phyloP scores from a whole-genome alignment of 2,888 invertebrate genomes.

The Steinernema scapterisci region DNA sequence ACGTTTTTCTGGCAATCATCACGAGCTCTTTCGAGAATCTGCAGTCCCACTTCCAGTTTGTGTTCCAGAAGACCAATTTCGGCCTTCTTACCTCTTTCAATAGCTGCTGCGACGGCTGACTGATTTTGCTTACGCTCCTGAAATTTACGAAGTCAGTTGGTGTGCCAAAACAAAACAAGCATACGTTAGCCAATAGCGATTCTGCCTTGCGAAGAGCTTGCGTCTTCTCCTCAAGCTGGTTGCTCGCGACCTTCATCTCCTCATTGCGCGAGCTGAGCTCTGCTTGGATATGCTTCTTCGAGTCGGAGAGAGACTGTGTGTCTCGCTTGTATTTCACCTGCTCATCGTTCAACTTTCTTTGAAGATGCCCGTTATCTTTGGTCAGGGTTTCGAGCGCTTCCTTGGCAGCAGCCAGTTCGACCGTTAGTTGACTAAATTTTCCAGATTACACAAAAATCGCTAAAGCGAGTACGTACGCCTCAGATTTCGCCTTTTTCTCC shows the following conservation, averaged over 20 bases:
- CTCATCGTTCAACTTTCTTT: constrained; percentile 46
- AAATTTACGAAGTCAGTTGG: neutral
- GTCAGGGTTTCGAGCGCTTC: neutral
- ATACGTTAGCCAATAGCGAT: constrained; percentile 46
- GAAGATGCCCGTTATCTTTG: constrained; percentile 34
- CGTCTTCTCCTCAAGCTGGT: constrained; percentile 55
- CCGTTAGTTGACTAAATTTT: neutral
- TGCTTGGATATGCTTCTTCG: constrained; percentile 48
- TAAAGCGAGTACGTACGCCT: neutral
- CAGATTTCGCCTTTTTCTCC: constrained; percentile 55
- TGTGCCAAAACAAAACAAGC: constrained; percentile 4
- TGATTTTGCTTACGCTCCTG: constrained; percentile 37
- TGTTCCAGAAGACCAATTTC: constrained; percentile 56
- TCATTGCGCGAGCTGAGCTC: constrained; percentile 49
- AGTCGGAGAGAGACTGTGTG: constrained; percentile 50
- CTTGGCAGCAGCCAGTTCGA: neutral
- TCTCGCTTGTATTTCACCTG: constrained; percentile 43
- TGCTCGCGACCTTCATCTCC: constrained; percentile 48
- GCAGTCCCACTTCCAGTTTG: constrained; percentile 54
- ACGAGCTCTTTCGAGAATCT: constrained; percentile 55
- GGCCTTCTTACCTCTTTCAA: constrained; percentile 57
- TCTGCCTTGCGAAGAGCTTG: constrained; percentile 47
- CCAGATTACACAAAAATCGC: neutral
- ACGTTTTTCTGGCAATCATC: constrained; percentile 51
- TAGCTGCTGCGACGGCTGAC: constrained; percentile 38